phyloP scores from a whole-genome alignment of 2,888 invertebrate species.

The Lingula anatina region DNA sequence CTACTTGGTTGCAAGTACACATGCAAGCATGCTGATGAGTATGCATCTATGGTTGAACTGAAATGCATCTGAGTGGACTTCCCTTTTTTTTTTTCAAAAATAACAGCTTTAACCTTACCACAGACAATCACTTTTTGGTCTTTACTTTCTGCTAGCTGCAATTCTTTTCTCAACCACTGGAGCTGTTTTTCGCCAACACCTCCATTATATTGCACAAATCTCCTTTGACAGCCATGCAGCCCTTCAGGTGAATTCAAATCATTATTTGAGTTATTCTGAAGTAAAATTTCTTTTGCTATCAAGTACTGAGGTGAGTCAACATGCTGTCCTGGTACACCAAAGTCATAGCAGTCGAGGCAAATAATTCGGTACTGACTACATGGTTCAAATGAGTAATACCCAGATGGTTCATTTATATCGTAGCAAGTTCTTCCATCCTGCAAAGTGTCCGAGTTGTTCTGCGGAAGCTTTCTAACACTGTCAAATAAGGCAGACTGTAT shows the following conservation, averaged over 20 bases:
- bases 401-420: conserved; percentile 2
- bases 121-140: conserved; percentile 46
- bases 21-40: no score
- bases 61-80: no score
- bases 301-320: conserved; percentile 22
- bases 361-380: conserved; percentile 32
- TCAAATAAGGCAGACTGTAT: conserved; percentile 19
- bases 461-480: no score
- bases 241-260: conserved; percentile 35
- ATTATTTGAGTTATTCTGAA: conserved; percentile 33
- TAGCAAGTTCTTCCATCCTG: conserved; percentile 9
- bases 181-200: conserved; percentile 44
- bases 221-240: conserved; percentile 24
- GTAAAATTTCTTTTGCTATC: conserved; percentile 25
- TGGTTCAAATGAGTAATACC: conserved; percentile 41
- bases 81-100: no score
- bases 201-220: conserved; percentile 50
- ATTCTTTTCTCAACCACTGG: conserved; percentile 39
- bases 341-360: conserved; percentile 48
- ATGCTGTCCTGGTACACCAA: conserved; percentile 39
- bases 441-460: conserved; percentile 18
- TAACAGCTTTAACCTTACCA: conserved; percentile 27
- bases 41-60: no score
- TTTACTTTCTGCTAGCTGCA: conserved; percentile 28
- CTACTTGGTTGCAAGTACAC: no score